phyloP scores from a whole-genome alignment of 2,113 vertebrate genomes.

The Heterochromis multidens region DNA sequence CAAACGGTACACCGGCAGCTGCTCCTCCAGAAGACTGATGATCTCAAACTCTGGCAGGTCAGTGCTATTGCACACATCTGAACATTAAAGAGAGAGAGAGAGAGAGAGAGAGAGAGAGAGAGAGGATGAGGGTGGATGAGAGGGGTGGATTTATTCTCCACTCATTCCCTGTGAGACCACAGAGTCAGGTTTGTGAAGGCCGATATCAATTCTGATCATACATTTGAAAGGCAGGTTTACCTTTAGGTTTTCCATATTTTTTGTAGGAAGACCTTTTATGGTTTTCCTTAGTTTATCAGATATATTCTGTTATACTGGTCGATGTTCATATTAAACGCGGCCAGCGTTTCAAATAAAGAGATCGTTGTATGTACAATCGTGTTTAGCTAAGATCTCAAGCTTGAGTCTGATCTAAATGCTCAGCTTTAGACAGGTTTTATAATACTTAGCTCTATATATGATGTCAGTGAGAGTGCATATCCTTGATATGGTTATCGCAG shows the following conservation, averaged over 20 bases:
- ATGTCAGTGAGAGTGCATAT: neutral
- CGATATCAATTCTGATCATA: neutral
- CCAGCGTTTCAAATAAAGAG: neutral
- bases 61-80: conserved; percentile 99
- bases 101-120: neutral
- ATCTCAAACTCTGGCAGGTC: conserved; percentile 98
- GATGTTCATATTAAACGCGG: neutral
- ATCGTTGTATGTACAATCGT: neutral
- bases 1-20: conserved; percentile 93
- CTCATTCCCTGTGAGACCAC: neutral
- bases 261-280: too few relatives aligned
- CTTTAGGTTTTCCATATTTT: too few relatives aligned
- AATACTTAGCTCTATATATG: neutral
- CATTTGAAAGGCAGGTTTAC: neutral
- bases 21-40: conserved; percentile 97
- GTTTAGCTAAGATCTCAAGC: neutral
- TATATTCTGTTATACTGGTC: too few relatives aligned
- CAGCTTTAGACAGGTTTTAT: neutral
- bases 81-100: neutral
- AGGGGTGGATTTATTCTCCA: neutral
- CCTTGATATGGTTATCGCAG: neutral
- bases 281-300: too few relatives aligned
- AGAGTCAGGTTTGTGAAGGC: neutral
- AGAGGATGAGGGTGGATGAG: neutral
- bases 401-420: neutral